Conservation (phyloP, 2,113 vertebrate species). For the Chaenogobius annularis region DNA sequence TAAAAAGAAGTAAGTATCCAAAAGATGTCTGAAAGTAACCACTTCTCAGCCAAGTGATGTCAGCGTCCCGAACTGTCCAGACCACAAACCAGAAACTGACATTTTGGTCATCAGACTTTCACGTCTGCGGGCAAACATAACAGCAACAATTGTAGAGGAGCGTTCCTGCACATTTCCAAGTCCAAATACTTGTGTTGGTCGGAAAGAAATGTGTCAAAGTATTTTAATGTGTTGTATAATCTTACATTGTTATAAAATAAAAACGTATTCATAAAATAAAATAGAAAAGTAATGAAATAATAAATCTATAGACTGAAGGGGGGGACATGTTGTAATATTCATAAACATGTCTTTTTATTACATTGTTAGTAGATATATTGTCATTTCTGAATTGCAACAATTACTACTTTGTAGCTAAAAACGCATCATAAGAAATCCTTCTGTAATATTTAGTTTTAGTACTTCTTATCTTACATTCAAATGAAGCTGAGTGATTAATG, state of each 20-base stretch:
- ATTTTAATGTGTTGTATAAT: background rate
- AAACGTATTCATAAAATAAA: background rate
- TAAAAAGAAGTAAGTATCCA: background rate
- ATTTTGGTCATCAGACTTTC: background rate
- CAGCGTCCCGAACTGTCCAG: background rate
- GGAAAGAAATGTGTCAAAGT: background rate
- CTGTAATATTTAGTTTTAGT: background rate
- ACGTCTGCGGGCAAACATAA: background rate
- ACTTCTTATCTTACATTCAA: background rate
- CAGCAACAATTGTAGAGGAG: background rate
- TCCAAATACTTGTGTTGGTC: background rate
- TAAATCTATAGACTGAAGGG: too few species aligned
- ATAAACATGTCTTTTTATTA: too few species aligned
- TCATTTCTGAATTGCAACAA: too few species aligned
- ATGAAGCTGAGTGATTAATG: slow-evolving; percentile 34
- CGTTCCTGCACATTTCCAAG: background rate
- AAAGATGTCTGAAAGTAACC: background rate
- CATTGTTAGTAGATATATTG: too few species aligned
- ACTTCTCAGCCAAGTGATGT: background rate
- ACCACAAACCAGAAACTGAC: slow-evolving; percentile 8
- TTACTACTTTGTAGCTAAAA: too few species aligned
- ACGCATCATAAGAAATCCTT: background rate
- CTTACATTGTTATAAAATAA: background rate
- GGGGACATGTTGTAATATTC: too few species aligned
- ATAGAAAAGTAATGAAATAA: too few species aligned